Conservation (phyloP, 2,113 vertebrate genomes). For the Urocitellus parryii region DNA sequence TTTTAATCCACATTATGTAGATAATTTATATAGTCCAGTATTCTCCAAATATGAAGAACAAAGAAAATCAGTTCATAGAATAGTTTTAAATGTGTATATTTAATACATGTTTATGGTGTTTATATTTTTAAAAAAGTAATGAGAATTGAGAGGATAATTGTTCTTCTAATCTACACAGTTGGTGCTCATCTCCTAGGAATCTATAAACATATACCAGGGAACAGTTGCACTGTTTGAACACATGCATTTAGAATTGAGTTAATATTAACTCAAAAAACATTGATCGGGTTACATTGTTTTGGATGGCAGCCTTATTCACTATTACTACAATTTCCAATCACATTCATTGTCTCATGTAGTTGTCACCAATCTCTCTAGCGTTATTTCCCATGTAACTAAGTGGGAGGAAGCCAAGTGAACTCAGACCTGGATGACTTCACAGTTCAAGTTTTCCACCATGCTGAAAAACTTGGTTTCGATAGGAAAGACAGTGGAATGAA, state of each 20-base stretch:
- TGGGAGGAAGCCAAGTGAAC: neutral
- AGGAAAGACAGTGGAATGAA: too few relatives aligned
- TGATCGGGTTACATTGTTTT: neutral
- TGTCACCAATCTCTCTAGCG: neutral
- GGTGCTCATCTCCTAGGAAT: neutral
- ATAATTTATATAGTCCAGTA: neutral
- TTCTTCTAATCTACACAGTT: neutral
- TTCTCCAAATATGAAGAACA: neutral
- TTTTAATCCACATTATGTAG: neutral
- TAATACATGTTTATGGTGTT: neutral
- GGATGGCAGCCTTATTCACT: neutral
- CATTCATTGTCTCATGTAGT: neutral
- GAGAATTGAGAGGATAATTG: neutral
- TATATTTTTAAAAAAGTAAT: neutral
- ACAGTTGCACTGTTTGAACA: neutral
- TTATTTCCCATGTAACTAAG: neutral
- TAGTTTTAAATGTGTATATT: neutral
- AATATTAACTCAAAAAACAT: slow-evolving; percentile 3
- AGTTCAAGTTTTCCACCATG: too few relatives aligned
- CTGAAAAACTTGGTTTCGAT: too few relatives aligned
- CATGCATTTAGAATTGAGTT: neutral
- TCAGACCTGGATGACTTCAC: too few relatives aligned
- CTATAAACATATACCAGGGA: neutral
- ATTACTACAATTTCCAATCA: neutral
- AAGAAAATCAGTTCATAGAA: neutral